phyloP scores from a whole-genome alignment of 2,888 invertebrate species.

The Drosophila siamana region DNA sequence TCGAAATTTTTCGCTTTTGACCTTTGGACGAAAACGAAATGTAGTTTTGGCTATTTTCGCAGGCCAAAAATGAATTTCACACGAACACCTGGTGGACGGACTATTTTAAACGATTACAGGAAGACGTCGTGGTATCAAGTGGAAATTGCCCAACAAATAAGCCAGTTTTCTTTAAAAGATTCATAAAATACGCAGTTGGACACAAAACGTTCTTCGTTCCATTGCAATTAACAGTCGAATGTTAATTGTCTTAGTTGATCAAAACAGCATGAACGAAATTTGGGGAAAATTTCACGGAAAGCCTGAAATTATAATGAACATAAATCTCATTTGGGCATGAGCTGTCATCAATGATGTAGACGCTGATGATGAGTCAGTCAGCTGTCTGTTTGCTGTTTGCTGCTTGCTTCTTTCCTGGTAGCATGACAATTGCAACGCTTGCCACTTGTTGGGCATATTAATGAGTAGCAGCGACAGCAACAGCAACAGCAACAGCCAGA shows the following conservation, averaged over 20 bases:
- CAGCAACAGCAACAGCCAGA: neutral
- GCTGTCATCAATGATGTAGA: neutral
- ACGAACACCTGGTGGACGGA: conserved; percentile 4
- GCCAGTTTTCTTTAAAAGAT: neutral
- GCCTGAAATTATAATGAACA: conserved; percentile 10
- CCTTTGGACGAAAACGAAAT: conserved; percentile 9
- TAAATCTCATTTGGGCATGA: conserved; percentile 1
- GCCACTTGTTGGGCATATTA: conserved; percentile 69
- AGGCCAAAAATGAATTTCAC: neutral
- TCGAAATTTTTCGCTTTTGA: conserved; percentile 13
- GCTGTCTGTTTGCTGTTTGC: conserved; percentile 1
- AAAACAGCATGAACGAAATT: conserved; percentile 1
- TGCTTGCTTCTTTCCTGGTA: conserved; percentile 52
- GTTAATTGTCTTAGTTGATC: conserved; percentile 13
- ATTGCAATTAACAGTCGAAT: conserved; percentile 15
- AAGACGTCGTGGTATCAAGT: neutral
- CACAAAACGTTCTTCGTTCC: neutral
- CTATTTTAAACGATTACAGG: conserved; percentile 5
- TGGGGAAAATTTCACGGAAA: conserved; percentile 19
- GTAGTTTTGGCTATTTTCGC: neutral
- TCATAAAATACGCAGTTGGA: neutral
- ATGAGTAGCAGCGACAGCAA: conserved; percentile 36
- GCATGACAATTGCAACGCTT: conserved; percentile 45
- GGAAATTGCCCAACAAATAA: conserved; percentile 4
- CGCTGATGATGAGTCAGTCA: conserved; percentile 49